A percentile compares a stretch with the other conserved stretches of the same genome.
These are phyloP conservation scores for Semnopithecus entellus DNA, from an alignment of 2,113 vertebrate species.

Conservation along the genomic window DNA sequence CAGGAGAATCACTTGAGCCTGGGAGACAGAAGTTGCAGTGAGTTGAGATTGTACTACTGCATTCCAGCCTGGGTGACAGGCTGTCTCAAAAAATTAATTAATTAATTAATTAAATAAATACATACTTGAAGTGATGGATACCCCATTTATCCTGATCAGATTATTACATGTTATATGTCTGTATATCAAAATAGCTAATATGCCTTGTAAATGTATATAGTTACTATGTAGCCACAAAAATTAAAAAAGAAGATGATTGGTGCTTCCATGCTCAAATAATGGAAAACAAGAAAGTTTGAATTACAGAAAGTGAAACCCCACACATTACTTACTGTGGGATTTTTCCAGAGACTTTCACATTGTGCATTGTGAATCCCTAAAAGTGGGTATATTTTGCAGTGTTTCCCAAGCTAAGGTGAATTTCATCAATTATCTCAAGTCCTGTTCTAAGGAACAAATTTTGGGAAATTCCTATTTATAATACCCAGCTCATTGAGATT, in stretches of 20 bases:
- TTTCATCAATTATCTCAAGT: background rate
- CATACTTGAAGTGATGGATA: too few species aligned
- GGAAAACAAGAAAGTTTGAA: background rate
- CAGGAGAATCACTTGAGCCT: too few species aligned
- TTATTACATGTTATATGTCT: too few species aligned
- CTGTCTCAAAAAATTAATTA: too few species aligned
- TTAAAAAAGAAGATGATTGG: background rate
- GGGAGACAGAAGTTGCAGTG: too few species aligned
- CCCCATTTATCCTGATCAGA: too few species aligned
- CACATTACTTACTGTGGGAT: background rate
- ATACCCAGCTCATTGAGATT: background rate
- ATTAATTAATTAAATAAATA: too few species aligned
- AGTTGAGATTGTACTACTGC: too few species aligned
- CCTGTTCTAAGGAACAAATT: background rate
- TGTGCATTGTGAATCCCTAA: background rate
- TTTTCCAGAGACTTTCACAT: background rate
- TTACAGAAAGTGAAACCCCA: background rate
- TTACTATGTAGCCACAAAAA: too few species aligned
- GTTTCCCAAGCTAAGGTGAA: background rate
- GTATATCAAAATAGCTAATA: too few species aligned
- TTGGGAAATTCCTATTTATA: background rate
- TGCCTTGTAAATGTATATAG: too few species aligned
- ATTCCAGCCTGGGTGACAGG: too few species aligned
- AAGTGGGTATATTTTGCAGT: background rate
- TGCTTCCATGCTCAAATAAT: background rate